phyloP scores from a whole-genome alignment of 2,113 vertebrate genomes.

The Tamias sibiricus region DNA sequence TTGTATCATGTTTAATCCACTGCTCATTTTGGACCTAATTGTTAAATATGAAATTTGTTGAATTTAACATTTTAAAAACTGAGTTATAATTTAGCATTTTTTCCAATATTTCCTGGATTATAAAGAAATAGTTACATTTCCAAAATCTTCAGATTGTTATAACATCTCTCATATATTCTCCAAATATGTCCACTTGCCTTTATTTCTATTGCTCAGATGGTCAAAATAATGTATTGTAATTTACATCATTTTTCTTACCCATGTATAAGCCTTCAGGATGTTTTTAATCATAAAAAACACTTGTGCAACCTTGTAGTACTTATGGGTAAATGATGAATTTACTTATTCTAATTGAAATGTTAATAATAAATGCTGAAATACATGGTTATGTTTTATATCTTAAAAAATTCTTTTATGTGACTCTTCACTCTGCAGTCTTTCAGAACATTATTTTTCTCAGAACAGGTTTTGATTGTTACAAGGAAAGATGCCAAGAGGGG shows the following conservation, averaged over 20 bases:
- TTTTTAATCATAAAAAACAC: not conserved
- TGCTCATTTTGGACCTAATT: not conserved
- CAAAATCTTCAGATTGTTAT: not conserved
- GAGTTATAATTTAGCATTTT: not conserved
- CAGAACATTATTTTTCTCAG: not conserved
- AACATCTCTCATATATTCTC: not conserved
- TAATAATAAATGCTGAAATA: not conserved
- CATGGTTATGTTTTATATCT: not conserved
- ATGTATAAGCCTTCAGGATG: not conserved
- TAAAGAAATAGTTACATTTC: not conserved
- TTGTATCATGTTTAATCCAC: not conserved
- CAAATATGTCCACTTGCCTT: not conserved
- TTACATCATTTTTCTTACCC: not conserved
- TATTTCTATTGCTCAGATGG: not conserved
- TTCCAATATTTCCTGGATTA: not conserved
- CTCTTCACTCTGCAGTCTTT: not conserved
- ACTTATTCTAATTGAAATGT: not conserved
- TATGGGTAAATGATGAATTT: not conserved
- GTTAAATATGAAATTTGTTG: not conserved
- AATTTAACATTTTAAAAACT: not conserved
- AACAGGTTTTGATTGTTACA: not conserved
- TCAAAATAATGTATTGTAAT: not conserved
- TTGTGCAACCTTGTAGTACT: not conserved
- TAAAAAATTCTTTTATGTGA: not conserved
- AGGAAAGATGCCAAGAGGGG: not conserved